Conservation (phyloP, 1,140 invertebrate genomes). For the Aphidius gifuensis region DNA sequence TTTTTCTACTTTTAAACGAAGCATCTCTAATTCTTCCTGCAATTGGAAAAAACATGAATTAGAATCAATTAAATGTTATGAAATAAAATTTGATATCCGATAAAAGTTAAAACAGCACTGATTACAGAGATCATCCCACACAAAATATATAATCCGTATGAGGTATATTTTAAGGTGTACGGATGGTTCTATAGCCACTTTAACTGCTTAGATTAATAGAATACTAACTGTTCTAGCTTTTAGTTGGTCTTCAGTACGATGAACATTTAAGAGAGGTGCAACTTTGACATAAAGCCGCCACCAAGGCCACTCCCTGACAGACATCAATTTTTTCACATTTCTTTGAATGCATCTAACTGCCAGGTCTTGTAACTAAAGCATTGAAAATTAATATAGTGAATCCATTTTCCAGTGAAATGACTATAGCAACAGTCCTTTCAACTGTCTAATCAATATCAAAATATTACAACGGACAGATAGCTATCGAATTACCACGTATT, state of each 20-base stretch:
- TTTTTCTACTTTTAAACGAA: constrained; percentile 80
- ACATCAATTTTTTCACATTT: constrained; percentile 87
- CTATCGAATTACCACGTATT: no score
- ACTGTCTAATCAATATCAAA: no score
- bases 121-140: no score
- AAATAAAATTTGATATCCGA: no score
- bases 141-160: no score
- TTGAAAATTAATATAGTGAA: no score
- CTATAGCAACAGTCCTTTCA: no score
- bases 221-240: constrained; percentile 67
- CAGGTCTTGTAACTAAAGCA: constrained; percentile 70
- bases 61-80: no score
- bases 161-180: no score
- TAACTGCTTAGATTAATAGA: not conserved
- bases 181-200: not conserved
- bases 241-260: constrained; percentile 88
- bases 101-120: no score
- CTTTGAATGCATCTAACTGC: constrained; percentile 89
- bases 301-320: constrained; percentile 91
- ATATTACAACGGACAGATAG: no score
- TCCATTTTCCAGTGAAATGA: no score
- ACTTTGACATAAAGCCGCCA: constrained; percentile 89
- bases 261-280: constrained; percentile 85
- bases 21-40: constrained; percentile 81
- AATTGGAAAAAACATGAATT: constrained; percentile 39